These are phyloP conservation scores for Ryuthela nishihirai DNA, from an alignment of 2,888 invertebrate species.

Conservation along the genomic window DNA sequence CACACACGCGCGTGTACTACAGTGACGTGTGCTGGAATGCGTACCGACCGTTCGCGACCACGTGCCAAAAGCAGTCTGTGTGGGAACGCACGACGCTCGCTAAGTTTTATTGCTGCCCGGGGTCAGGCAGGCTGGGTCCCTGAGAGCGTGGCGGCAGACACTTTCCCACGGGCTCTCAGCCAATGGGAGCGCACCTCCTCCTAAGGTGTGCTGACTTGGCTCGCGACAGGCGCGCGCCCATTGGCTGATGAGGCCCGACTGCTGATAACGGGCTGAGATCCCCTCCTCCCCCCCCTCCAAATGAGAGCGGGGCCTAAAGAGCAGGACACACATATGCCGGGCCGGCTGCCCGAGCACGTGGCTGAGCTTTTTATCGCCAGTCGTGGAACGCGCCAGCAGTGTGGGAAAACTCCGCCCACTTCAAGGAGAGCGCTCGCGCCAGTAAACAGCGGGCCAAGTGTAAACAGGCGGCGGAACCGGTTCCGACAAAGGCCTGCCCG, in stretches of 20 bases:
- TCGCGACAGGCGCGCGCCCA: conserved; percentile 31
- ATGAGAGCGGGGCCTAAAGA: conserved; percentile 34
- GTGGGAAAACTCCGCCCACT: conserved; percentile 39
- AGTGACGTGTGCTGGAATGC: background rate
- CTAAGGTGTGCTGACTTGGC: conserved; percentile 15
- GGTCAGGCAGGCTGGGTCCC: conserved; percentile 29
- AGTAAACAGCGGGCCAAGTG: conserved; percentile 25
- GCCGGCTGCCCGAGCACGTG: conserved; percentile 31
- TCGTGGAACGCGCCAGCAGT: conserved; percentile 26
- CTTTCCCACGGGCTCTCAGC: conserved; percentile 35
- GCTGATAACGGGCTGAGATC: too few species aligned
- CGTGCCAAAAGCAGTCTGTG: conserved; percentile 19
- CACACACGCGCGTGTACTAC: background rate
- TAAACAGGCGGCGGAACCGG: conserved; percentile 25
- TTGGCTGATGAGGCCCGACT: background rate
- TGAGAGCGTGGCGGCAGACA: conserved; percentile 25
- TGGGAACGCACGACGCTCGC: conserved; percentile 14
- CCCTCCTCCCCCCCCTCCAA: background rate
- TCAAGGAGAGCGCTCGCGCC: conserved; percentile 16
- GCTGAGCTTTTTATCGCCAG: conserved; percentile 13
- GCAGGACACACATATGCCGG: conserved; percentile 4
- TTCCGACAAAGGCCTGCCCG: conserved; percentile 6
- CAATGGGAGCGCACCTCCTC: conserved; percentile 23
- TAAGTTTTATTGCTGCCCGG: conserved; percentile 17
- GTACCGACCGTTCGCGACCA: background rate